Base-by-base conservation (phyloP, 2,888 invertebrate species). In the Brenthis hecate region DNA sequence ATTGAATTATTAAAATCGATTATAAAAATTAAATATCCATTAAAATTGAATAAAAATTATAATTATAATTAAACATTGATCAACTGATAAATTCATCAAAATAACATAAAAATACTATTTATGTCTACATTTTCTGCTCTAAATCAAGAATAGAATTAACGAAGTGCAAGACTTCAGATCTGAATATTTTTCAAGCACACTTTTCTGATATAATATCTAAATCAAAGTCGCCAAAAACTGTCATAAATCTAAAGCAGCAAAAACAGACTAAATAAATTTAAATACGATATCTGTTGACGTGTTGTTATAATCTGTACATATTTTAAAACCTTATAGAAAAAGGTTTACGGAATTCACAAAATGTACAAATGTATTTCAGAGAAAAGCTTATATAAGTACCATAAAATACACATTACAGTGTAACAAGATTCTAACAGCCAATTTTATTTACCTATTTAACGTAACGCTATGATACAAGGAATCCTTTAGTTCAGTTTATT, bases 111-210 rank as follows among this genome's bases (percentile, higher is more conserved):
- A 50, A 23, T 28, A 28, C 0, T 13, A 60, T 43, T 11, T n/a
- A 60, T 48, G 28, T 13, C 13, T 50, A 50, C 48, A 32, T 60
- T 60, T 60, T 6, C 60, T 32, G 60, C 60, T 50, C 32, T n/a
- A 50, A 6, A 48, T 60, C 60, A 50, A 43, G 36, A 43, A 5
- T n/a, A 28, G 48, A n/a, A 48, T 60, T 48, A 58, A 28, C 58
- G 48, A 50, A 1, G 8, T 47, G 14, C 6, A 60, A 4, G 50
- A 50, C 50, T 50, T 50, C 13, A n/a, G 32, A 23, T n/a, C 16
- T 5, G 6, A 28, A 28, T 28, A 60, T 60, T n/a, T 60, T 60
- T 60, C 28, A 60, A 60, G 60, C 60, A 60, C 48, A 60, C 60
- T 60, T 60, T 60, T 50, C 60, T 50, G 60, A 60, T 50, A 32